Percentiles rank a stretch among this genome's conserved stretches.
Evolutionary conservation across 2,797 vertebrate species (phyloP).

Genomic region (Oreortyx pictus): DNA sequence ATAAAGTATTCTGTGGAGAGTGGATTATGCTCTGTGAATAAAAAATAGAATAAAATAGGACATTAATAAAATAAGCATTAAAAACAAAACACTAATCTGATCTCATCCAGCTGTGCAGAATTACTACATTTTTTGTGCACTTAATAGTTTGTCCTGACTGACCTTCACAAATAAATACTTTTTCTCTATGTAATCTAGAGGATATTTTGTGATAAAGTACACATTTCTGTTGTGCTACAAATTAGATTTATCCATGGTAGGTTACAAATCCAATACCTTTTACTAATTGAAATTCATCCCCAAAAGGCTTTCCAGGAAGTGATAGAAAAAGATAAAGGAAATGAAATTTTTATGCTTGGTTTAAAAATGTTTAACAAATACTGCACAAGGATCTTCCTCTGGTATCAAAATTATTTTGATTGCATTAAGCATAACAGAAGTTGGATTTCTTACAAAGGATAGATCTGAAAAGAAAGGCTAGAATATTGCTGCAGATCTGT

Average conservation of each 20-base stretch:
- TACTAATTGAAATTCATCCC: background rate
- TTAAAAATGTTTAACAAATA: constrained; percentile 36
- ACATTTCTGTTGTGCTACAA: background rate
- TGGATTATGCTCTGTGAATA: constrained; percentile 19
- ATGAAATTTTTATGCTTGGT: background rate
- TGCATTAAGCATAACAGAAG: constrained; percentile 34
- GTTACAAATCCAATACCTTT: constrained; percentile 10
- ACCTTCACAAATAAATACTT: background rate
- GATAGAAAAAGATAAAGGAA: background rate
- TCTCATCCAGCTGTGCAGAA: background rate
- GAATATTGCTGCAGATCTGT: constrained; percentile 24
- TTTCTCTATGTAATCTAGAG: background rate
- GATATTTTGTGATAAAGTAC: background rate
- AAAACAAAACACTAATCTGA: constrained; percentile 21
- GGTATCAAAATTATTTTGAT: constrained; percentile 31
- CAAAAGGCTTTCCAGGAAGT: constrained; percentile 35
- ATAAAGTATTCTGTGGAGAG: constrained; percentile 24
- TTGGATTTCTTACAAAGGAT: constrained; percentile 46
- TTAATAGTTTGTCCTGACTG: constrained; percentile 16
- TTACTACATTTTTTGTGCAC: background rate
- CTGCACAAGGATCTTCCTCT: constrained; percentile 16
- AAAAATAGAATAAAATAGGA: background rate
- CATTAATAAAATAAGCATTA: constrained; percentile 24
- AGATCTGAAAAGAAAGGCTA: constrained; percentile 52
- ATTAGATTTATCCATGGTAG: background rate